Conservation (phyloP, 2,888 invertebrate genomes). For the Fissipunctia ypsillon region DNA sequence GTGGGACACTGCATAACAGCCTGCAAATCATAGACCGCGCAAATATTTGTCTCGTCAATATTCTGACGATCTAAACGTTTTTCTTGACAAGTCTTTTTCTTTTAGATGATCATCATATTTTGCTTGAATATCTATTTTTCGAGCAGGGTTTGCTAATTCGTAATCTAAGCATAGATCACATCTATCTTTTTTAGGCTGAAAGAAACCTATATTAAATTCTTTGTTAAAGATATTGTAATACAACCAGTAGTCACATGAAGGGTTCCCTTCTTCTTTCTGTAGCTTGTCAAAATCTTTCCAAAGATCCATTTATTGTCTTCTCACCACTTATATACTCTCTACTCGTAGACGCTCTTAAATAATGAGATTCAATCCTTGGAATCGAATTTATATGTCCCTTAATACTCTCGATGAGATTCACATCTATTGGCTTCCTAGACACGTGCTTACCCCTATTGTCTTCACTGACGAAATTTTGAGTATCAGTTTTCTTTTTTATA, state of each 20-base stretch:
- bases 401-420: neutral
- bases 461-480: too few relatives aligned
- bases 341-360: constrained; percentile 8
- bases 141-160: too few relatives aligned
- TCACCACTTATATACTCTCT: constrained; percentile 41
- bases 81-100: constrained; percentile 16
- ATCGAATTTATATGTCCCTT: constrained; percentile 20
- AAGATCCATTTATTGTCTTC: constrained; percentile 27
- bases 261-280: constrained; percentile 7
- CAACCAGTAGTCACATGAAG: too few relatives aligned
- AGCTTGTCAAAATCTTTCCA: constrained; percentile 9
- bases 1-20: neutral
- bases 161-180: neutral
- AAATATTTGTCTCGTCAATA: neutral
- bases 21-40: constrained; percentile 6
- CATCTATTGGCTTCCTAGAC: too few relatives aligned
- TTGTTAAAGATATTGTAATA: too few relatives aligned
- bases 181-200: too few relatives aligned
- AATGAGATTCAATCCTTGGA: constrained; percentile 44
- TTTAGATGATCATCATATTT: neutral
- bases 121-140: neutral
- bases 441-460: too few relatives aligned
- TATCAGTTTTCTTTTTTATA: too few relatives aligned
- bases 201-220: too few relatives aligned
- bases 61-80: constrained; percentile 1